Evolutionary conservation across 2,797 vertebrate species (phyloP), one percentile per base, ranked within the genome.

Genomic region (Varecia variegata): DNA sequence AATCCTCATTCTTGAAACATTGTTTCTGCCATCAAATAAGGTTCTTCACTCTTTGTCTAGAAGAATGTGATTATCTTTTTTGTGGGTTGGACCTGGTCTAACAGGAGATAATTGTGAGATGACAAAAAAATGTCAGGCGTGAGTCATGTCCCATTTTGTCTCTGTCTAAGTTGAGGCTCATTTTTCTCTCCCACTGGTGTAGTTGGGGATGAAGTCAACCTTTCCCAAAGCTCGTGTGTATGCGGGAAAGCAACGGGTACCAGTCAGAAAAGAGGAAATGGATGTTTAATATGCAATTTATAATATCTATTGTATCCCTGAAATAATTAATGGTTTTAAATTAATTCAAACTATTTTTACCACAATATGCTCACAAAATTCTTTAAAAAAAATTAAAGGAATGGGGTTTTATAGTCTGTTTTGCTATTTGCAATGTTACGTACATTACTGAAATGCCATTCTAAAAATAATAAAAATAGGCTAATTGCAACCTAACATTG

Each of bases 381-480:
- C 71, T 38, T 74, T 17, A 20, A 20, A 74, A 74, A 93, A 50
- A 82, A 27, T 7, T 65, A 56, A 88, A 27, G 1, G 13, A 82
- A 85, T 50, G 11, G 27, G 7, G 90, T 7, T 82, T 73, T 88
- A 68, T 0, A 27, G 76, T 82, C 35, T 67, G 43, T 60, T 77
- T 18, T 82, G 25, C 32, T 85, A 56, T 82, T 96, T 83, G 15
- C 15, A 91, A 82, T 32, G 91, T 93, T 83, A 80, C 38, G 32
- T 80, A 70, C n/a, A 50, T 88, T 85, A 82, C 68, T 56, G 60
- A 95, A 96, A 93, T 86, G 67, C 73, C 10, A 32, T 30, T 52
- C 83, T 47, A 80, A 82, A 90, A 93, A 95, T 82, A 96, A 90
- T 47, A 74, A 30, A 97, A 97, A 54, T 67, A 60, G 93, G 32